Conservation (phyloP, 2,113 vertebrate genomes). For the Hypanus sabinus region DNA sequence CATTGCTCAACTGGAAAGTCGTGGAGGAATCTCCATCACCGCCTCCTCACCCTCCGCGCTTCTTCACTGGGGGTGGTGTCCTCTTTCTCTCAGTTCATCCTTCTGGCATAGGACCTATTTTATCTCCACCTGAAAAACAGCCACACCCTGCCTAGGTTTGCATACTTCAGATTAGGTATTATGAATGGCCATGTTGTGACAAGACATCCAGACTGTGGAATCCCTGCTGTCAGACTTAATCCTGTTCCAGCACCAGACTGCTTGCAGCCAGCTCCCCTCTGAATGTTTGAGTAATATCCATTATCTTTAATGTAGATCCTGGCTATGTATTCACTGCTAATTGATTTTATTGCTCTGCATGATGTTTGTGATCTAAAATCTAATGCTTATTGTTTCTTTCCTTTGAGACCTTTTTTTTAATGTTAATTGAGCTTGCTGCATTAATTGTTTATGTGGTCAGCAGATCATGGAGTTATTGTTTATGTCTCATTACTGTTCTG, state of each 20-base stretch:
- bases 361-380: neutral
- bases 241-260: neutral
- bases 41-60: too few relatives aligned
- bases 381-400: neutral
- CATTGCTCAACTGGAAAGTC: too few relatives aligned
- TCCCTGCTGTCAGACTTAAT: neutral
- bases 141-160: neutral
- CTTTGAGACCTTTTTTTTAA: neutral
- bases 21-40: too few relatives aligned
- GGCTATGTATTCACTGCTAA: neutral
- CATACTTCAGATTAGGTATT: neutral
- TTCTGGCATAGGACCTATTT: neutral
- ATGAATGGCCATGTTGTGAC: too few relatives aligned
- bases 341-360: neutral
- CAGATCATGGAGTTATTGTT: neutral
- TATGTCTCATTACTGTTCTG: slow-evolving; percentile 7
- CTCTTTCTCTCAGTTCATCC: neutral
- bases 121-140: neutral
- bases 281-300: neutral
- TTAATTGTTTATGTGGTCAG: slow-evolving; percentile 9
- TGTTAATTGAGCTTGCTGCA: neutral
- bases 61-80: neutral
- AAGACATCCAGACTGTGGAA: neutral
- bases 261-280: neutral
- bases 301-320: slow-evolving; percentile 4